These are phyloP conservation scores for Rhynchomys soricoides DNA, from an alignment of 2,113 vertebrate genomes.

Conservation along the genomic window DNA sequence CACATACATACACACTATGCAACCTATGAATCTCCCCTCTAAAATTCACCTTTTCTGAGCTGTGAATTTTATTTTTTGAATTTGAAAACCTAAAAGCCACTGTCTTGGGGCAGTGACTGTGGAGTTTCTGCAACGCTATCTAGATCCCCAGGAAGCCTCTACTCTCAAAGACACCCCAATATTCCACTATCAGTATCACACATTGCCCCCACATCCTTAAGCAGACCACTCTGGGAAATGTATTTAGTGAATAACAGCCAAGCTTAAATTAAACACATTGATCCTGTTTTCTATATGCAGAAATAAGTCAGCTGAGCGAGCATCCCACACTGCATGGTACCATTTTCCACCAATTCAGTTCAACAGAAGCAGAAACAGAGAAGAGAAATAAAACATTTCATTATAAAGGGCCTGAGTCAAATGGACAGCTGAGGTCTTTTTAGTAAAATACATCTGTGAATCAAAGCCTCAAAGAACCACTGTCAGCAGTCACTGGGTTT, in stretches of 20 bases:
- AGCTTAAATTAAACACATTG: slow-evolving; percentile 66
- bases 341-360: slow-evolving; percentile 74
- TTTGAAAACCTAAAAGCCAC: neutral
- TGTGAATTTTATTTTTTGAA: neutral
- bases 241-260: slow-evolving; percentile 77
- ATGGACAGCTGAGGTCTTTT: slow-evolving; percentile 47
- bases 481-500: neutral
- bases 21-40: neutral
- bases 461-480: slow-evolving; percentile 56
- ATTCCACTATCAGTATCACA: neutral
- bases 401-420: slow-evolving; percentile 64
- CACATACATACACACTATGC: neutral
- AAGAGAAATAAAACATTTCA: slow-evolving; percentile 73
- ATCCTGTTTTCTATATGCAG: slow-evolving; percentile 61
- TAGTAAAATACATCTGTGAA: slow-evolving; percentile 8
- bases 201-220: slow-evolving; percentile 71
- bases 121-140: neutral
- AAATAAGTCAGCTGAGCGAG: slow-evolving; percentile 71
- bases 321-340: slow-evolving; percentile 63
- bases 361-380: slow-evolving; percentile 73
- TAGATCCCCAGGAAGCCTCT: neutral
- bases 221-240: slow-evolving; percentile 69
- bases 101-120: neutral
- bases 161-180: neutral
- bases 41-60: neutral